Percentiles rank a stretch among this genome's conserved stretches.
Conservation (phyloP, 30 jellyfish, hydroid and myxozoan genomes). For the Pseudorhiza aurosa region DNA sequence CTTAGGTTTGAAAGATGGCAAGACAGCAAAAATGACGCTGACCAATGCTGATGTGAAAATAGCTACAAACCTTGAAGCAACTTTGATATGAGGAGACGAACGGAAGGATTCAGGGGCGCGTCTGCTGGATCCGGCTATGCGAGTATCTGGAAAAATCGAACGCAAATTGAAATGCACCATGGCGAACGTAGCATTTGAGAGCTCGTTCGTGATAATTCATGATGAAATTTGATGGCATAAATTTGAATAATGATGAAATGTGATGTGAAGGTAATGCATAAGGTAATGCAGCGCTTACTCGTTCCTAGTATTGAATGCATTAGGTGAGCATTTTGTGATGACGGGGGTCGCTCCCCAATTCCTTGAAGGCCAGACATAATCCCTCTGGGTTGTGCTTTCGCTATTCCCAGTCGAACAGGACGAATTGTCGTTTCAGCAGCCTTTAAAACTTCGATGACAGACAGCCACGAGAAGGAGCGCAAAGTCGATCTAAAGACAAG, state of each 20-base stretch:
- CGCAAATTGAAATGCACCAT: too few species aligned
- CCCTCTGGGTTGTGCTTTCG: conserved; percentile 93
- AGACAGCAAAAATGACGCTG: too few species aligned
- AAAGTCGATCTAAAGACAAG: conserved; percentile 68
- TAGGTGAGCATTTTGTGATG: not conserved
- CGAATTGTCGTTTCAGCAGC: conserved; percentile 82
- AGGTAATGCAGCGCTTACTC: conserved; percentile 8
- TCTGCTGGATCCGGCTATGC: conserved; percentile 34
- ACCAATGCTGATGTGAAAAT: not conserved
- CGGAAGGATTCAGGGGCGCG: conserved; percentile 13
- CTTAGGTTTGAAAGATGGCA: too few species aligned
- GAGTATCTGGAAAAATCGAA: conserved; percentile 12
- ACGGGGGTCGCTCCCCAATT: conserved; percentile 24
- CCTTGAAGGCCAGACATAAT: conserved; percentile 71
- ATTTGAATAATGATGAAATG: not conserved
- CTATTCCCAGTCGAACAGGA: conserved; percentile 85
- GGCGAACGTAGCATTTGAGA: too few species aligned
- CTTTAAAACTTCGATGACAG: conserved; percentile 79
- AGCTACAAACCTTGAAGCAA: conserved; percentile 67
- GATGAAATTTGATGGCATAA: not conserved
- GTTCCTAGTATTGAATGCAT: conserved; percentile 32
- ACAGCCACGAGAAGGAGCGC: conserved; percentile 91
- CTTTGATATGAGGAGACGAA: conserved; percentile 28
- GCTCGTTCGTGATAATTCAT: too few species aligned
- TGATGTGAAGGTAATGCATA: not conserved